Evolutionary conservation across 2,797 vertebrate species (phyloP).

Genomic region (Falco biarmicus): DNA sequence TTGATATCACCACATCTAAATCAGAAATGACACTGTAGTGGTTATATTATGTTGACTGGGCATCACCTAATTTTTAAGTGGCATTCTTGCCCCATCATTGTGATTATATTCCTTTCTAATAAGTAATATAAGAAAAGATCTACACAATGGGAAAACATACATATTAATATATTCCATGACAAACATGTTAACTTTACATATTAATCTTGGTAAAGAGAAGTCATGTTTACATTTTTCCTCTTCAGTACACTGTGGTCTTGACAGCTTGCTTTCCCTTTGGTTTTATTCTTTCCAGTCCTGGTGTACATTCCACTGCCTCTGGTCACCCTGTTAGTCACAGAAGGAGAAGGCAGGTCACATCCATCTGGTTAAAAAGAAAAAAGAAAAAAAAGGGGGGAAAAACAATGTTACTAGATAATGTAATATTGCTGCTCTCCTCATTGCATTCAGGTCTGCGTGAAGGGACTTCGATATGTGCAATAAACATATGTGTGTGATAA

Average conservation of each 20-base stretch:
- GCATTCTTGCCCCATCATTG: constrained; percentile 76
- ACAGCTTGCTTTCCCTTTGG: constrained; percentile 29
- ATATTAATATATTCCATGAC: constrained; percentile 65
- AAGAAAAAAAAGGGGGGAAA: neutral
- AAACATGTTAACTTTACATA: constrained; percentile 55
- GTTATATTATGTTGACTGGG: constrained; percentile 69
- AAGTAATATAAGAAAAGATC: constrained; percentile 71
- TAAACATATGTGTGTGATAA: constrained; percentile 69
- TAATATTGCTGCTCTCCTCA: neutral
- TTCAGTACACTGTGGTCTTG: constrained; percentile 32
- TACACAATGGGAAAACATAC: constrained; percentile 52
- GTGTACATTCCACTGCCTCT: constrained; percentile 7
- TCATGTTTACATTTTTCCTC: constrained; percentile 49
- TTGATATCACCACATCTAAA: constrained; percentile 75
- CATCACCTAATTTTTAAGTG: constrained; percentile 81
- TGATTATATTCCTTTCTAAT: constrained; percentile 69
- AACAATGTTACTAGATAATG: neutral
- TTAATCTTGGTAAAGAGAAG: constrained; percentile 67
- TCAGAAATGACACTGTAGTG: constrained; percentile 71
- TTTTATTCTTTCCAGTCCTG: neutral
- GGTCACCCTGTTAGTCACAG: constrained; percentile 16
- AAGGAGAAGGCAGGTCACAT: constrained; percentile 43
- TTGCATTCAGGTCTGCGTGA: constrained; percentile 1
- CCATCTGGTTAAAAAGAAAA: neutral
- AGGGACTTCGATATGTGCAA: constrained; percentile 50